Evolutionary conservation across 2,113 vertebrate genomes (phyloP), one percentile per base, ranked within the genome.

Genomic region (Colistium nudipinnis): DNA sequence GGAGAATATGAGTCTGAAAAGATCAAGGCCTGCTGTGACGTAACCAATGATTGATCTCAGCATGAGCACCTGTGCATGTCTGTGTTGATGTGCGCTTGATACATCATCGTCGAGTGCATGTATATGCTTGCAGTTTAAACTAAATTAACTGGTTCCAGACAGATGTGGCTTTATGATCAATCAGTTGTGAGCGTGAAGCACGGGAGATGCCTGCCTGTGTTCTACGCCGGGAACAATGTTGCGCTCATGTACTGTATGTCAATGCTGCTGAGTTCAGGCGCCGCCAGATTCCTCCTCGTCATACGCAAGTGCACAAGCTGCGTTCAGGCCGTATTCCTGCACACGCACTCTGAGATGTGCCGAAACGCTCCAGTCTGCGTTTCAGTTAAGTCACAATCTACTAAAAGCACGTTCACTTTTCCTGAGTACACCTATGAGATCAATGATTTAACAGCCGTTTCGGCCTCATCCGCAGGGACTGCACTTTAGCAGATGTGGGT

Each of bases 111-210:
- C n/a, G n/a, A n/a, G 16, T 48, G 17, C 22, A 20, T 17, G 11
- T 28, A 27, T 16, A 44, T 25, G 30, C n/a, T 36, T 30, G 70
- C 78, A 63, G 74, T 24, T 44, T 19, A 9, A 33, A 33, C 4
- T 9, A 33, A 9, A 9, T 36, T 1, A 25, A 35, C 6, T 5
- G 11, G 31, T 53, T 57, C 7, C 20, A 66, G 41, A 61, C 62
- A 47, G 62, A 61, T 57, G 47, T 59, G 22, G 19, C 41, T 13
- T 63, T n/a, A 8, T 67, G 66, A 64, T 71, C 69, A 63, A 70
- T 19, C 1, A 1, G 17, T 78, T 69, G 30, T n/a, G n/a, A n/a
- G 41, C 56, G 68, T 28, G 36, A 55, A 44, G 71, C 68, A 7
- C 31, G 60, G 33, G 72, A 74, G 69, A 69, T 59, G 51, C 44